Base-by-base conservation (phyloP, 2,888 invertebrate species). In the Busseola fusca region DNA sequence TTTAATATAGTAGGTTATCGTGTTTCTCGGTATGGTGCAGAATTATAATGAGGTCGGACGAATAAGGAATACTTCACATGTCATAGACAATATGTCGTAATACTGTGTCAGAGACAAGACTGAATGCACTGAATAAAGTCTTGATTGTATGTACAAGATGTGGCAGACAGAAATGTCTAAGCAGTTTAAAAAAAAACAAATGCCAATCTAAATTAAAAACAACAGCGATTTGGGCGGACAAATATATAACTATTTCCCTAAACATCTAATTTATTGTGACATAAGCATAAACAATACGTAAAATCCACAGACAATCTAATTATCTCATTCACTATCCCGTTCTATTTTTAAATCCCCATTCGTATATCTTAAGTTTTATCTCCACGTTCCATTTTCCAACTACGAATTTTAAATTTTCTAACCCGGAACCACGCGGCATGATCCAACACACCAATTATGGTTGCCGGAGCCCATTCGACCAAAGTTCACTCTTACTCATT, bases 401-500 rank as follows among this genome's bases (percentile, higher is more conserved):
- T 68, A 60, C 64, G 52, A 69, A 69, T 72, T 81, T 69, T 40
- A 74, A 82, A 81, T 82, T 79, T 50, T 72, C 74, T 78, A 81
- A 74, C 74, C 74, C 80, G 80, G 72, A 78, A 78, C 64, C 62
- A 71, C 66, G 73, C 71, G 65, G 72, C 71, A 72, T 71, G 72
- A 70, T 80, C 69, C 77, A 69, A 77, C 74, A 72, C 68, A 84
- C 85, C 81, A 84, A 85, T 85, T 85, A 85, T 75, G 78, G 76
- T 73, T 76, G 81, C 76, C 62, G 58, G 77, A 83, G 81, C 81
- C 82, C 81, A 80, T 84, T 76, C 74, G 83, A 85, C 82, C 82
- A 81, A 76, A 81, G 84, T 83, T 84, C 83, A 83, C 85, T 85
- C 85, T 87, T 85, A 84, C 90, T 93, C 93, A 92, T 94, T 93